These are phyloP conservation scores for Malaclemys terrapin DNA, from an alignment of 2,113 vertebrate species.

Conservation along the genomic window DNA sequence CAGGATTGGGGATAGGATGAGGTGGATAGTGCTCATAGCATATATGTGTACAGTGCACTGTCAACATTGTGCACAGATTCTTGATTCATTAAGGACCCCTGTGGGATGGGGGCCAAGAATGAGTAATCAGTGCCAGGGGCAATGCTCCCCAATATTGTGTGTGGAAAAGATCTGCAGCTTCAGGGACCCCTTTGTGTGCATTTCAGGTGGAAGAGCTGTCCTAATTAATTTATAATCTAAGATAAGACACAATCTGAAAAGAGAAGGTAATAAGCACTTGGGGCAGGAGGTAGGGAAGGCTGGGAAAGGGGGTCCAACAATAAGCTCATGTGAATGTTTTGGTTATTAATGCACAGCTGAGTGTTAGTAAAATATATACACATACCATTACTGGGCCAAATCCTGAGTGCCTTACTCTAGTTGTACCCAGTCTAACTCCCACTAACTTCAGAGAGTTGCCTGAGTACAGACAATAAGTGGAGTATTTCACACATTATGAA, in stretches of 20 bases:
- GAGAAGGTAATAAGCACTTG: background rate
- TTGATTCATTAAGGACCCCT: background rate
- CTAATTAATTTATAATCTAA: background rate
- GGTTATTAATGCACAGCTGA: accelerated
- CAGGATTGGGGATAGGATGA: background rate
- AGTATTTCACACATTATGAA: background rate
- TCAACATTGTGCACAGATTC: background rate
- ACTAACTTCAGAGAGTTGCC: background rate
- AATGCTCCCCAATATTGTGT: background rate
- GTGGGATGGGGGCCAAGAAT: accelerated
- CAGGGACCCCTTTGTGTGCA: background rate
- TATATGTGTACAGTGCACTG: accelerated
- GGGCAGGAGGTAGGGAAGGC: background rate
- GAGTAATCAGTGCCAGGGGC: background rate
- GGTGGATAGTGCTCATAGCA: background rate
- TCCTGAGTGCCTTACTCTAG: accelerated
- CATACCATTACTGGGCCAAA: background rate
- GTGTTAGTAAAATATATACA: accelerated
- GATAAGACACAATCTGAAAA: background rate
- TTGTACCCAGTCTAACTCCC: background rate
- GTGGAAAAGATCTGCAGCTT: background rate
- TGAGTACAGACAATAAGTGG: accelerated
- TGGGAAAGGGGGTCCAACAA: background rate
- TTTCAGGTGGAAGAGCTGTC: background rate
- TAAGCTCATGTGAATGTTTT: background rate